A percentile compares a stretch with the other conserved stretches of the same genome.
Conservation (phyloP, 2,888 invertebrate genomes). For the Tipula lateralis region DNA sequence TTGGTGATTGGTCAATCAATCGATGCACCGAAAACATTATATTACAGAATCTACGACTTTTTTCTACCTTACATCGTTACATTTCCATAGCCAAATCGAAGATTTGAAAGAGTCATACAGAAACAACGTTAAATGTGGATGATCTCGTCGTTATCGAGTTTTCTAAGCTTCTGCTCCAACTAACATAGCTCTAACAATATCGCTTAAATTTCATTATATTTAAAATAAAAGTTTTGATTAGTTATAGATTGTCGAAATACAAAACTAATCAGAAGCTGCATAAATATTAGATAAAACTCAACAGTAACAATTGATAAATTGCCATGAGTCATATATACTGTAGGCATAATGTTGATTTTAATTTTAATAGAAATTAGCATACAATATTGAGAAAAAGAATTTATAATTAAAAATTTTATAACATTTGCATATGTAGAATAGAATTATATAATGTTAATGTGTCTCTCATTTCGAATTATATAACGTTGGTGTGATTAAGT, state of each 20-base stretch:
- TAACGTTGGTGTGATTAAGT: background rate
- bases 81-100: too few relatives aligned
- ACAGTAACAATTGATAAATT: background rate
- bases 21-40: too few relatives aligned
- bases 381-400: background rate
- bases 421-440: background rate
- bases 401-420: background rate
- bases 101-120: too few relatives aligned
- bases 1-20: too few relatives aligned
- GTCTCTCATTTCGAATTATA: background rate
- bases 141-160: too few relatives aligned
- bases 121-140: too few relatives aligned
- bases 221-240: too few relatives aligned
- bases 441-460: background rate
- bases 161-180: too few relatives aligned
- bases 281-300: background rate
- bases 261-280: background rate
- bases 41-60: too few relatives aligned
- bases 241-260: background rate
- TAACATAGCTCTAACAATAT: too few relatives aligned
- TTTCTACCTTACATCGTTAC: too few relatives aligned
- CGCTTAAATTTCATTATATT: too few relatives aligned
- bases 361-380: background rate
- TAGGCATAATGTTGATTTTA: background rate
- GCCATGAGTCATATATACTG: background rate